Percentiles rank a stretch among this genome's conserved stretches.
phyloP scores from a whole-genome alignment of 2,113 vertebrate species.

The Proterorhinus semilunaris region DNA sequence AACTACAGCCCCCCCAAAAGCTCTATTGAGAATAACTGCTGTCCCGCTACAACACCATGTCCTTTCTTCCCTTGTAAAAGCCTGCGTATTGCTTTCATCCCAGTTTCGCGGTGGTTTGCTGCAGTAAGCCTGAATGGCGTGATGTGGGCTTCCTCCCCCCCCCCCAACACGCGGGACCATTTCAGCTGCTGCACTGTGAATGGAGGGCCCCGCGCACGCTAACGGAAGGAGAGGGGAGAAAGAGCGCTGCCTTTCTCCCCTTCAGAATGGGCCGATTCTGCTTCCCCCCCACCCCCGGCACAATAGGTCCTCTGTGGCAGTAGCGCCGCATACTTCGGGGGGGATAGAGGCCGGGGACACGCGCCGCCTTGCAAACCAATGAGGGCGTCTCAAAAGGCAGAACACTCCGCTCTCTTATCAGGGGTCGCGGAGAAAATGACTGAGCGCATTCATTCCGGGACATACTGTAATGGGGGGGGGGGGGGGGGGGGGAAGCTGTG shows the following conservation, averaged over 20 bases:
- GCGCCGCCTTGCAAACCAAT: slow-evolving; percentile 78
- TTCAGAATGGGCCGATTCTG: slow-evolving; percentile 76
- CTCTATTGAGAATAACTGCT: too few relatives aligned
- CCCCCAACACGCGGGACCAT: slow-evolving; percentile 45
- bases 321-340: slow-evolving; percentile 49
- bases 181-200: slow-evolving; percentile 71
- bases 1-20: too few relatives aligned
- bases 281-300: slow-evolving; percentile 60
- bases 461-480: slow-evolving; percentile 25
- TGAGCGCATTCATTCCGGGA: slow-evolving; percentile 27
- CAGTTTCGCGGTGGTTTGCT: slow-evolving; percentile 40
- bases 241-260: slow-evolving; percentile 62
- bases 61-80: slow-evolving; percentile 19
- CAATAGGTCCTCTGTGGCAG: slow-evolving; percentile 79
- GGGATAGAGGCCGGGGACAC: slow-evolving; percentile 65
- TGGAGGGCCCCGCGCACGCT: slow-evolving; percentile 7
- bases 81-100: slow-evolving; percentile 47
- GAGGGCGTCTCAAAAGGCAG: slow-evolving; percentile 66
- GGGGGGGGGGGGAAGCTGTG: background rate
- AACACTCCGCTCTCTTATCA: slow-evolving; percentile 74
- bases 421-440: background rate
- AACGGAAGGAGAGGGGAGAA: slow-evolving; percentile 30
- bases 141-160: background rate
- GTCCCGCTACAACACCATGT: background rate
- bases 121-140: slow-evolving; percentile 52